Base-by-base conservation (phyloP, 1,140 invertebrate species). In the Dryas iulia region DNA sequence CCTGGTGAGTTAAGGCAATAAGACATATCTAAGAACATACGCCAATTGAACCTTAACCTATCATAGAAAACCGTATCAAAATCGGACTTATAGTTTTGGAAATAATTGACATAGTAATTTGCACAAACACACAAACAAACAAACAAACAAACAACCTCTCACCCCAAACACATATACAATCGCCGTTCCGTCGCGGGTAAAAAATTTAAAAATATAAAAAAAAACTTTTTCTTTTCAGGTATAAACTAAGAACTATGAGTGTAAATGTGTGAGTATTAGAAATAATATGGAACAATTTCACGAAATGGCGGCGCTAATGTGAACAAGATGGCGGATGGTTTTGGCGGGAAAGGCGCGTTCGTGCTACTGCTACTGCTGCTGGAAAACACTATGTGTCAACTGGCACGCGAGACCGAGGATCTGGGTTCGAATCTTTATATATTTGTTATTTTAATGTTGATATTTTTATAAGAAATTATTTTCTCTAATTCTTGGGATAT, bases 291-390 rank as follows among this genome's bases (percentile, higher is more conserved):
- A 31, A 57, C 58, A 47, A 18, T 69, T 69, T 64, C 56, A 69
- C 72, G 65, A 67, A 65, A 77, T 72, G 69, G 66, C 71, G 71
- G 62, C 66, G 64, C 24, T 54, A 69, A 68, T 72, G 58, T 75
- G 61, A 66, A 65, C 72, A 77, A 79, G 61, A 79, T 79, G 77
- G 77, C 77, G 72, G 72, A 71, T 39, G 66, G 53, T 68, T 72
- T 77, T 66, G 73, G 77, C 63, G 71, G 75, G 63, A 79, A 67
- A 64, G 63, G 67, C 57, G 66, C 68, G 31, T 59, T 73, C 54
- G 66, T 74, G 68, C 69, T 79, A 18, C 60, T 79, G 56, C 56
- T 77, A 14, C 65, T 76, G 39, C 57, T 79, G 3, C 23, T 71
- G 24, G 69, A 77, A 28, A 64, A 64, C 58, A 66, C 66, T 0